A percentile compares a stretch with the other conserved stretches of the same genome.
phyloP scores from a whole-genome alignment of 1,140 invertebrate species.

The Meloidogyne exigua region DNA sequence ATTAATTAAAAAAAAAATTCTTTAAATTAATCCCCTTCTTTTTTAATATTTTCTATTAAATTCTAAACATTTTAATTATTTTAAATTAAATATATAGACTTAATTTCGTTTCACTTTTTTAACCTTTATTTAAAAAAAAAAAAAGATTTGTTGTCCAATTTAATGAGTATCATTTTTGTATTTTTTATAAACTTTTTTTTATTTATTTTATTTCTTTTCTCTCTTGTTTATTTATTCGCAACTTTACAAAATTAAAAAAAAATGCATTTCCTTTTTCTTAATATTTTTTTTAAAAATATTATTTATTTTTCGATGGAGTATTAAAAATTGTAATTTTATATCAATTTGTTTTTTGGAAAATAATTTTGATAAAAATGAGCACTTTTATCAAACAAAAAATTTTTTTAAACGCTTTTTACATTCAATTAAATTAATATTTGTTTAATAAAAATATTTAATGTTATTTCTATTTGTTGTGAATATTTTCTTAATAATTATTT shows the following conservation, averaged over 20 bases:
- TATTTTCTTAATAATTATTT: too few relatives aligned
- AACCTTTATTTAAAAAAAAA: background rate
- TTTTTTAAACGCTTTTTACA: background rate
- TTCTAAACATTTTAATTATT: too few relatives aligned
- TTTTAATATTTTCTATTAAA: too few relatives aligned
- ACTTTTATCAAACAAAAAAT: background rate
- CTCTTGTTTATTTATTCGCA: background rate
- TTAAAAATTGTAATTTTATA: background rate
- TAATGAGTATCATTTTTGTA: background rate
- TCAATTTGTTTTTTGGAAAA: background rate
- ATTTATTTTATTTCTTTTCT: background rate
- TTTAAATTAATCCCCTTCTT: too few relatives aligned
- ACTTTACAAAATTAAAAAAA: background rate
- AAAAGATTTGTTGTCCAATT: background rate
- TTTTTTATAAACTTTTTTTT: background rate
- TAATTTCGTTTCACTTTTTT: conserved; percentile 1
- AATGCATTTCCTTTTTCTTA: background rate
- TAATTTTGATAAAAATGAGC: background rate
- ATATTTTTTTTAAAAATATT: background rate
- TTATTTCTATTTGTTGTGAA: too few relatives aligned
- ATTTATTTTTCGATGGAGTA: background rate
- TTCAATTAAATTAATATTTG: too few relatives aligned
- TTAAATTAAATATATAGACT: too few relatives aligned
- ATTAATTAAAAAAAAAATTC: too few relatives aligned
- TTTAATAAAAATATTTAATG: too few relatives aligned